Evolutionary conservation across 2,888 invertebrate species (phyloP).

Genomic region (Choristoneura rosaceana): DNA sequence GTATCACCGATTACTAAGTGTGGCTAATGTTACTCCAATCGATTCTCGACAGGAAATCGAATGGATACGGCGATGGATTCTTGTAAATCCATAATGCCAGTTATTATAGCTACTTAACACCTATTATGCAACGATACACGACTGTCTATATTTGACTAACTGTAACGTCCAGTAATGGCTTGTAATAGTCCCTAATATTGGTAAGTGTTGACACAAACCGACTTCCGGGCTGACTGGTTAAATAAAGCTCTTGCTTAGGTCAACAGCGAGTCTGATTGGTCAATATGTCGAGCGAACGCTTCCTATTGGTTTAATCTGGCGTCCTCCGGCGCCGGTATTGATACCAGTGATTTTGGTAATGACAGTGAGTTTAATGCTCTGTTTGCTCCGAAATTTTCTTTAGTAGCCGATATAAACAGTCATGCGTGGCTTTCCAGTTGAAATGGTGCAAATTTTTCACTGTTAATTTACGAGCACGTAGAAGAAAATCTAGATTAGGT

Average conservation of each 20-base stretch:
- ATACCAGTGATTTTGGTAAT: constrained; percentile 19
- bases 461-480: not conserved
- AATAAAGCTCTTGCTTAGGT: constrained; percentile 39
- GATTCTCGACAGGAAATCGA: not conserved
- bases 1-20: not conserved
- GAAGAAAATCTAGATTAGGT: not conserved
- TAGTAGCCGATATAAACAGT: constrained; percentile 5
- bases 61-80: constrained; percentile 4
- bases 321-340: constrained; percentile 18
- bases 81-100: constrained; percentile 9
- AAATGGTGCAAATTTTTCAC: constrained; percentile 2
- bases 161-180: constrained; percentile 31
- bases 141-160: constrained; percentile 25
- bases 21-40: constrained; percentile 2
- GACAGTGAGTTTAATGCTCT: constrained; percentile 24
- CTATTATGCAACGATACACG: constrained; percentile 13
- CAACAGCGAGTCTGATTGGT: constrained; percentile 38
- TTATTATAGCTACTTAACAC: constrained; percentile 26
- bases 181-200: constrained; percentile 36
- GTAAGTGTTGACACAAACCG: constrained; percentile 37
- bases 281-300: constrained; percentile 20
- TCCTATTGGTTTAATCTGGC: constrained; percentile 5
- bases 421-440: constrained; percentile 13
- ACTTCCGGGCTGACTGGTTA: constrained; percentile 37
- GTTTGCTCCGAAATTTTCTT: constrained; percentile 29